Evolutionary conservation across 2,888 invertebrate genomes (phyloP).

Genomic region (Sclerodermus sp.): DNA sequence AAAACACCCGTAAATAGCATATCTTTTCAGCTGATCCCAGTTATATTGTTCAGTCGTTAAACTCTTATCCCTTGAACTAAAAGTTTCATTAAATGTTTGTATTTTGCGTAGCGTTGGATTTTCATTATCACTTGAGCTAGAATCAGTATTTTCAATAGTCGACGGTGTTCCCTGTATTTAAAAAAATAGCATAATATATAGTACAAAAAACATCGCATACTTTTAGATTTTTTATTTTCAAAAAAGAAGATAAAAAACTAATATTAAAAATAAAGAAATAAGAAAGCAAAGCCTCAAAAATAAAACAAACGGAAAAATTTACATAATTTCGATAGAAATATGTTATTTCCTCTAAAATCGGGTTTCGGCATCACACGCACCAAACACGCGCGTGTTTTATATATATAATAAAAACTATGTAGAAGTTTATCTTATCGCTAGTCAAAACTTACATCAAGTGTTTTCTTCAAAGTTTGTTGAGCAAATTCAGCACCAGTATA

Average conservation of each 20-base stretch:
- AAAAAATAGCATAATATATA: neutral
- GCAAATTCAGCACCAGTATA: slow-evolving; percentile 80
- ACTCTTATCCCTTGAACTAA: slow-evolving; percentile 24
- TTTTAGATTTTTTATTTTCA: neutral
- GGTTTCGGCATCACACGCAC: slow-evolving; percentile 44
- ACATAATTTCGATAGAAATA: slow-evolving; percentile 1
- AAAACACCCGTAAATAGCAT: slow-evolving; percentile 44
- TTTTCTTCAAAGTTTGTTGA: slow-evolving; percentile 74
- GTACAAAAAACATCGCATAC: neutral
- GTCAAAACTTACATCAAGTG: slow-evolving; percentile 64
- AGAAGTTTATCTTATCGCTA: too few species aligned
- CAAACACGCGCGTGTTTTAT: neutral
- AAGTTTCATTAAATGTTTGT: slow-evolving; percentile 21
- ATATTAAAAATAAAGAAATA: too few species aligned
- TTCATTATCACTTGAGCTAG: slow-evolving; percentile 1
- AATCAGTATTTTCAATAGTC: slow-evolving; percentile 3
- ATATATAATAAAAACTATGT: too few species aligned
- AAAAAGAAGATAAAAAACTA: slow-evolving; percentile 5
- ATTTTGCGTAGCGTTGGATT: slow-evolving; percentile 17
- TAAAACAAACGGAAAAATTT: too few species aligned
- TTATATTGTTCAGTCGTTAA: slow-evolving; percentile 31
- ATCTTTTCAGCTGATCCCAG: slow-evolving; percentile 46
- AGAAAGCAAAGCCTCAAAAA: too few species aligned
- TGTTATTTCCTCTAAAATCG: slow-evolving; percentile 53
- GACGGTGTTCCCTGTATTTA: slow-evolving; percentile 2